Conservation (phyloP, 2,888 invertebrate species). For the Congeria kusceri region DNA sequence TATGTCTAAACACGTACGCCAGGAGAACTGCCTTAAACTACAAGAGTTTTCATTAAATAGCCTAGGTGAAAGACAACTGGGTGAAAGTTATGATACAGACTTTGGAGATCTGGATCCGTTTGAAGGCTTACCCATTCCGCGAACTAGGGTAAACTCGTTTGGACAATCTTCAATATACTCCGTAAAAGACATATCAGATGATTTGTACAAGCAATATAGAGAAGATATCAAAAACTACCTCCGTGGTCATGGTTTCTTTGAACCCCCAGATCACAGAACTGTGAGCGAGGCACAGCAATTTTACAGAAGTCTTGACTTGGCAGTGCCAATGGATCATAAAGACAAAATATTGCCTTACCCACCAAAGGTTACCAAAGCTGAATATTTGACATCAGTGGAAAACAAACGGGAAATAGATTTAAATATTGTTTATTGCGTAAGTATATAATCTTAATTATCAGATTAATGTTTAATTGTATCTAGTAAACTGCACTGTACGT, state of each 20-base stretch:
- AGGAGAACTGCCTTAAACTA: neutral
- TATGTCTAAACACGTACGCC: neutral
- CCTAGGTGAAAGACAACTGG: neutral
- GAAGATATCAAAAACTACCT: conserved; percentile 39
- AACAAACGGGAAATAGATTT: conserved; percentile 23
- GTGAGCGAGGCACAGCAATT: conserved; percentile 50
- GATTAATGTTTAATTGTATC: neutral
- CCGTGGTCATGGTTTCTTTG: conserved; percentile 52
- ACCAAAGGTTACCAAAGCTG: conserved; percentile 43
- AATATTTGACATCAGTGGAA: conserved; percentile 24
- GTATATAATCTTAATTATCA: neutral
- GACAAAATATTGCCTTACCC: conserved; percentile 52
- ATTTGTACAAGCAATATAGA: conserved; percentile 44
- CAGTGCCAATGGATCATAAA: conserved; percentile 48
- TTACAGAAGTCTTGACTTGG: conserved; percentile 40
- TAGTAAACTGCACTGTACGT: neutral
- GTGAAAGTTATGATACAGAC: neutral
- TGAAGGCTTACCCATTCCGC: conserved; percentile 37
- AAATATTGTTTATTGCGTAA: conserved; percentile 32
- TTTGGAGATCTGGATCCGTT: conserved; percentile 39
- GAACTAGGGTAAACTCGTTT: conserved; percentile 40
- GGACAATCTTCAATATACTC: conserved; percentile 50
- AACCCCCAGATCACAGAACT: conserved; percentile 45
- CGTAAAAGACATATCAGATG: conserved; percentile 52
- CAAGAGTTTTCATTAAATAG: neutral